phyloP scores from a whole-genome alignment of 2,113 vertebrate genomes.

The Petrocephalus microphthalmus region DNA sequence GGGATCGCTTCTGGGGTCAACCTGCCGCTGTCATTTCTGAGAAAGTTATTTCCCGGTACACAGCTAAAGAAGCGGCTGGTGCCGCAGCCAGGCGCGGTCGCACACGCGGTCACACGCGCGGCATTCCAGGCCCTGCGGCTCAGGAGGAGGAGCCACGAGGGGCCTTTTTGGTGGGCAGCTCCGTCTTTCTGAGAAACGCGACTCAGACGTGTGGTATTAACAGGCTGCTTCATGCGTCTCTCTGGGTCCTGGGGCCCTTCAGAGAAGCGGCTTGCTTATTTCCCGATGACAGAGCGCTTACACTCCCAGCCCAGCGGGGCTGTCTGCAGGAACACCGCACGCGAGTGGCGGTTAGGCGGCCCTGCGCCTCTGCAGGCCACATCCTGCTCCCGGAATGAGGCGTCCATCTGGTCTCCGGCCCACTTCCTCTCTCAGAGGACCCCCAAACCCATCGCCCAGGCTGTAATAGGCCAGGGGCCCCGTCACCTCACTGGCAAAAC shows the following conservation, averaged over 20 bases:
- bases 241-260: constrained; percentile 21
- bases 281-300: constrained; percentile 35
- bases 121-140: background rate
- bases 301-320: constrained; percentile 23
- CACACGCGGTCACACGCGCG: no score
- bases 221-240: background rate
- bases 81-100: background rate
- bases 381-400: background rate
- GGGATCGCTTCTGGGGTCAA: background rate
- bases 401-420: background rate
- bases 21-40: background rate
- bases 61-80: background rate
- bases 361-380: constrained; percentile 25
- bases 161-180: background rate
- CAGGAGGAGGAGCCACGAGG: background rate
- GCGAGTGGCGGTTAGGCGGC: background rate
- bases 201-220: background rate
- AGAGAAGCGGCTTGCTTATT: constrained; percentile 33
- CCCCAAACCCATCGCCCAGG: background rate
- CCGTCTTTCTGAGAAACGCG: background rate
- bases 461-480: no score
- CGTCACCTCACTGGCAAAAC: background rate
- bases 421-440: background rate
- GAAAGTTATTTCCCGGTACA: background rate
- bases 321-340: background rate